Base-by-base conservation (phyloP, 2,888 invertebrate species). In the Taenaris catops region DNA sequence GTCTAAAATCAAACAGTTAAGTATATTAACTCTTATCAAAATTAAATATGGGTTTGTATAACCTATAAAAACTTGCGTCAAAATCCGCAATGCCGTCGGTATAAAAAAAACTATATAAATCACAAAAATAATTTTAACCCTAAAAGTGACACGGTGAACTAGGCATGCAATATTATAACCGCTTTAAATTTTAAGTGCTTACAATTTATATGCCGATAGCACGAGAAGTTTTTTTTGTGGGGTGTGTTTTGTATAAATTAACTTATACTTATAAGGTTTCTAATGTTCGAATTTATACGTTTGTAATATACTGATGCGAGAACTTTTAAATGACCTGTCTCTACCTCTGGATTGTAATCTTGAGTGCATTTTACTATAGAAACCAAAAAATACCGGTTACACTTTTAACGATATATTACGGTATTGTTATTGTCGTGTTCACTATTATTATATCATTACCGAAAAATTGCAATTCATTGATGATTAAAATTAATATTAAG, bases 121-220 rank as follows among this genome's bases (percentile, higher is more conserved):
- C 48, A 46, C 38, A 32, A 41, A 41, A 44, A 43, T 46, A 47
- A 41, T 44, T 42, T 36, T 44, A 48, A 34, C 36, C 48, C 46
- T 46, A 41, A 48, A 46, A 48, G 31, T 44, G 46, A 46, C 48
- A 46, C 43, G 43, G 38, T 34, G 33, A 19, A 29, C 31, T 38
- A 35, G 39, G 46, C 43, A 43, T 46, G 46, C 48, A 39, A 45
- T 48, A 38, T 37, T 41, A 42, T 31, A 34, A 34, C 10, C 26
- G 37, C 23, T 39, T 42, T 42, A 39, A 39, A 42, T 32, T 42
- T 42, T 39, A 38, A 42, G 31, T 32, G 32, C 34, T 16, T n/a
- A 36, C 31, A 38, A 48, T 39, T 48, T 46, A 44, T 41, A 31
- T 34, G 7, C 34, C 28, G 18, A 41, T 35, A 34, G 33, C 48